These are phyloP conservation scores for Valencia hispanica DNA, from an alignment of 2,797 vertebrate species.

Conservation along the genomic window DNA sequence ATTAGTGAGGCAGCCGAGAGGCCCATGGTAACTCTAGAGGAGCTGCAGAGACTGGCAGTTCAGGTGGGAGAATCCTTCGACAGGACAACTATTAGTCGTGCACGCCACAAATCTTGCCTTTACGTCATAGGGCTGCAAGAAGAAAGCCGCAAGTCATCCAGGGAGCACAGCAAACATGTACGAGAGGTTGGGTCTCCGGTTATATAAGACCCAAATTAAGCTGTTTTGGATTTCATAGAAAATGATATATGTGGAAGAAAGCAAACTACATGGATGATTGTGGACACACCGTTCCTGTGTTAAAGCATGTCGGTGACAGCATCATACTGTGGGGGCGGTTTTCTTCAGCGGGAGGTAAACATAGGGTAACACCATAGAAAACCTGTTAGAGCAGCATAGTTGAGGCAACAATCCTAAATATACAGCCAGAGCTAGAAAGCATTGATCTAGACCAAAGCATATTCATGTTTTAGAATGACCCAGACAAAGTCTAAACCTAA, in stretches of 20 bases:
- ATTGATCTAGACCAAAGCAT: not conserved
- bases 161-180: not conserved
- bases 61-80: not conserved
- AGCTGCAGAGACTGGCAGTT: too few species aligned
- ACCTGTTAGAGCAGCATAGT: not conserved
- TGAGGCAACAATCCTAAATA: not conserved
- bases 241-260: not conserved
- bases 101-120: not conserved
- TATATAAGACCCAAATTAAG: not conserved
- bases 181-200: not conserved
- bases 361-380: not conserved
- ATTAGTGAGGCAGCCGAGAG: not conserved
- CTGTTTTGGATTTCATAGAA: not conserved
- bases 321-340: not conserved
- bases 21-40: not conserved
- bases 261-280: too few species aligned
- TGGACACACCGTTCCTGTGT: not conserved
- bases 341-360: not conserved
- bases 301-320: not conserved
- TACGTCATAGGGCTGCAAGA: not conserved
- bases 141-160: not conserved
- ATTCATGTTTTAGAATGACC: not conserved
- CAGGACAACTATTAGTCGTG: not conserved
- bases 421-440: not conserved
- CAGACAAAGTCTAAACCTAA: not conserved